Evolutionary conservation across 2,888 invertebrate genomes (phyloP).

Genomic region (Eupithecia vulgata): DNA sequence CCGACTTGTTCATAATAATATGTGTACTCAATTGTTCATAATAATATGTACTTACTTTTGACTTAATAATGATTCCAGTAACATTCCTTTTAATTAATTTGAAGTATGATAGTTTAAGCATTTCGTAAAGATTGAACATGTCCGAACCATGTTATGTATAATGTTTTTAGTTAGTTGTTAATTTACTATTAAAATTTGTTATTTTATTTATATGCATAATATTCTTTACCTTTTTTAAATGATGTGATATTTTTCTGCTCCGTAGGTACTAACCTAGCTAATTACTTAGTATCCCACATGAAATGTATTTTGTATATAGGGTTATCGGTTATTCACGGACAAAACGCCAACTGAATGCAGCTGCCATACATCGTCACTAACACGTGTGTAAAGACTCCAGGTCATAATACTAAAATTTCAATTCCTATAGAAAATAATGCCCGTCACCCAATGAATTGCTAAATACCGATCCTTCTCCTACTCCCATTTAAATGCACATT

Average conservation of each 20-base stretch:
- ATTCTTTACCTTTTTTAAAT: background rate
- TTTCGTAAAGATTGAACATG: background rate
- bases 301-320: no score
- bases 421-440: no score
- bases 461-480: no score
- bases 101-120: background rate
- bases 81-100: slow-evolving; percentile 20
- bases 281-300: background rate
- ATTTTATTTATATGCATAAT: background rate
- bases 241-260: background rate
- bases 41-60: background rate
- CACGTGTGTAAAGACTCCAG: no score
- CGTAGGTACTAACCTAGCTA: background rate
- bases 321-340: no score
- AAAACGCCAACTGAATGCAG: no score
- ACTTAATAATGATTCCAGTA: background rate
- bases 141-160: background rate
- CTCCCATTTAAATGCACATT: no score
- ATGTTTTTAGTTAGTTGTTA: background rate
- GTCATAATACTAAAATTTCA: no score
- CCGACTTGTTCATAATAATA: no score
- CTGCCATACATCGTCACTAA: no score
- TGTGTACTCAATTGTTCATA: no score
- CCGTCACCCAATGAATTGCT: no score
- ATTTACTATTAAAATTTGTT: background rate